Evolutionary conservation across 2,888 invertebrate species (phyloP), one percentile per base, ranked within the genome.

Genomic region (Seira musarum): DNA sequence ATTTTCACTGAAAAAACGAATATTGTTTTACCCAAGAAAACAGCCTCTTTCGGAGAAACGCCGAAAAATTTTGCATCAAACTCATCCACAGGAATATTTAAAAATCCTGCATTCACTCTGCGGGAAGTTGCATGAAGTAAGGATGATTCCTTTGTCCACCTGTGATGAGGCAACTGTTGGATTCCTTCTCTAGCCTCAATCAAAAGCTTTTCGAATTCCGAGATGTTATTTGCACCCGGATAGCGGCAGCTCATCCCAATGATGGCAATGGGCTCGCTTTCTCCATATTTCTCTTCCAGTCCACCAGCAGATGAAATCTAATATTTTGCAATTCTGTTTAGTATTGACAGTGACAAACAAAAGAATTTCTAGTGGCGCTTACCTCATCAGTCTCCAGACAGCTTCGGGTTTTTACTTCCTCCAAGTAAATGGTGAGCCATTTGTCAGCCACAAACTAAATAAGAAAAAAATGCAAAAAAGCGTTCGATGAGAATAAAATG

Each of bases 401-500:
- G 5, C 19, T 13, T 21, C 53, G 24, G 1, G 46, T 64, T 64
- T 30, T 1, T n/a, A 72, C 15, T 65, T 72, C 72, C 8, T 72
- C 72, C 72, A 64, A 25, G 53, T 72, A 72, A 49, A 72, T 72
- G n/a, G n/a, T n/a, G n/a, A n/a, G n/a, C n/a, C n/a, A n/a, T n/a
- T n/a, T 17, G 49, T 72, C n/a, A 73, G 53, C 65, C 73, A 73
- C n/a, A n/a, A n/a, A n/a, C n/a, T 19, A 57, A 53, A 17, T 73
- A 57, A 6, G 66, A 53, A 22, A 73, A 19, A 53, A 24, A 65
- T 66, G 65, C 65, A 69, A 69, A 53, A 13, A 10, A 15, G 6
- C 13, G 6, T 46, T 46, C 46, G 6, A 46, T 13, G 13, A 46
- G 13, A 10, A 46, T 46, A n/a, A n/a, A n/a, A n/a, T n/a, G n/a